Percentiles rank a stretch among this genome's conserved stretches.
Conservation (phyloP, 2,797 vertebrate genomes). For the Bucorvus abyssinicus region DNA sequence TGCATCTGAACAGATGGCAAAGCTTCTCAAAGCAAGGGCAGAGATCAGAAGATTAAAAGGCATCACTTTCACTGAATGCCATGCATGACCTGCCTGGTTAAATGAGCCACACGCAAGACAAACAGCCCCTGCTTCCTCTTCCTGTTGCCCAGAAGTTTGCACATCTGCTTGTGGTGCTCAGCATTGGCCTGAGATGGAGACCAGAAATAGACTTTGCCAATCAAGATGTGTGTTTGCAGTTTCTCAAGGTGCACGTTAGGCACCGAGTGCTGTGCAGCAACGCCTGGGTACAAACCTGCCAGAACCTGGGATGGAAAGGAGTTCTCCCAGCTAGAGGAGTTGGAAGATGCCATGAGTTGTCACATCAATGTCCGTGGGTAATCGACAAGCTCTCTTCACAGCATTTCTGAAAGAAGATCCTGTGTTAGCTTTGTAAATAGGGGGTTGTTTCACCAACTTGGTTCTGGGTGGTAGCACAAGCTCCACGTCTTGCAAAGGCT, state of each 20-base stretch:
- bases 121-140: not conserved
- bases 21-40: not conserved
- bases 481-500: not conserved
- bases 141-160: not conserved
- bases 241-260: accelerated
- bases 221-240: not conserved
- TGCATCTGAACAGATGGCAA: not conserved
- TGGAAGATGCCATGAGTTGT: not conserved
- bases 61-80: not conserved
- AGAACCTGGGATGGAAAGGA: not conserved
- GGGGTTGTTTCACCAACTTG: not conserved
- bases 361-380: not conserved
- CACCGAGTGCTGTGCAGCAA: not conserved
- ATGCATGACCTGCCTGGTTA: not conserved
- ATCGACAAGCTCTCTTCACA: not conserved
- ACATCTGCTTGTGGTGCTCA: not conserved
- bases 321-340: not conserved
- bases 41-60: slow-evolving; percentile 10
- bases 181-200: not conserved
- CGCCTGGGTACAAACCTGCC: not conserved
- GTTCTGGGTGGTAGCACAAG: not conserved
- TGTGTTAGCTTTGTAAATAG: not conserved
- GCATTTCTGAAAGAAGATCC: not conserved
- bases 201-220: not conserved
- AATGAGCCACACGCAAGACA: not conserved